Percentiles rank a stretch among this genome's conserved stretches.
phyloP scores from a whole-genome alignment of 2,113 vertebrate species.

The Leucopternis melanops region DNA sequence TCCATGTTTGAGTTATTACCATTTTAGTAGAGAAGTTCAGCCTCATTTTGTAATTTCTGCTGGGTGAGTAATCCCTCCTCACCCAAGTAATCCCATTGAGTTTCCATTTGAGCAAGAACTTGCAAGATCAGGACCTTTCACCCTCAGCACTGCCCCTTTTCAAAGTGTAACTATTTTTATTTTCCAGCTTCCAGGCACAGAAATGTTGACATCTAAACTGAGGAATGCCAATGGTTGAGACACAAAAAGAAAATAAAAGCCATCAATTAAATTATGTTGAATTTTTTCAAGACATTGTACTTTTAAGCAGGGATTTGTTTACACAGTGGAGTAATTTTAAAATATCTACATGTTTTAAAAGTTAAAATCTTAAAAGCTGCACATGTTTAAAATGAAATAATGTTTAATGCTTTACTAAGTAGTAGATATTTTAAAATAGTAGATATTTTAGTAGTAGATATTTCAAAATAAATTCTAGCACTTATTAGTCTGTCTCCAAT shows the following conservation, averaged over 20 bases:
- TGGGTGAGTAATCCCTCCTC: conserved; percentile 10
- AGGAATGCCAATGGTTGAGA: not conserved
- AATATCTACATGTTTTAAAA: not conserved
- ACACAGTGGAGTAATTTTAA: not conserved
- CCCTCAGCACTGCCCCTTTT: not conserved
- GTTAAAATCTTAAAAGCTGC: not conserved
- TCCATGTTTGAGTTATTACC: not conserved
- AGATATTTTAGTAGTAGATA: not conserved
- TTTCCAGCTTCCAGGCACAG: conserved; percentile 10
- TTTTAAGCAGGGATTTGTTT: not conserved
- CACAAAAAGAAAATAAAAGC: not conserved
- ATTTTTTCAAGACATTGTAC: not conserved
- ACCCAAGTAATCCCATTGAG: not conserved
- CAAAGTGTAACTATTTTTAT: conserved; percentile 24
- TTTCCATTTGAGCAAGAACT: conserved; percentile 22
- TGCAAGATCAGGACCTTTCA: conserved; percentile 26
- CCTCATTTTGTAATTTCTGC: not conserved
- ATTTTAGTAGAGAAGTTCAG: conserved; percentile 15
- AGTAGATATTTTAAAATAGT: not conserved
- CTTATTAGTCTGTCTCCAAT: not conserved
- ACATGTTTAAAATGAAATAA: not conserved
- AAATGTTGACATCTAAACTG: conserved; percentile 19
- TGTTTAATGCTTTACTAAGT: not conserved
- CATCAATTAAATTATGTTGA: not conserved
- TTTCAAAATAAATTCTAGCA: not conserved